These are phyloP conservation scores for Boloria selene DNA, from an alignment of 2,888 invertebrate genomes.

Conservation along the genomic window DNA sequence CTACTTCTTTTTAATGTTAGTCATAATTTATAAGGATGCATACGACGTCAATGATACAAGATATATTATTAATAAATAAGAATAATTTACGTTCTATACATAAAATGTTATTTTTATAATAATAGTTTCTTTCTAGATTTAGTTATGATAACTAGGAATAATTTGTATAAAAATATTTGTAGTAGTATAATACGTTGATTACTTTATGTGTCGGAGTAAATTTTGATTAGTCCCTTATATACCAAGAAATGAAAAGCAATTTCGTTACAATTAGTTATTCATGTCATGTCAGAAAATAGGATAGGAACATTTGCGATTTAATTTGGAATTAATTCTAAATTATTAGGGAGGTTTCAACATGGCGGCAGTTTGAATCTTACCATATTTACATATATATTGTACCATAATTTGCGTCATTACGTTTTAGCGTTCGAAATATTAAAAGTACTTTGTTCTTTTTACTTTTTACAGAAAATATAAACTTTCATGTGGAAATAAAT, in stretches of 20 bases:
- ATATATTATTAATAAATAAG: neutral
- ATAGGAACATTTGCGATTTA: conserved; percentile 11
- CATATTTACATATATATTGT: conserved; percentile 3
- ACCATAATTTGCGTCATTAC: too few species aligned
- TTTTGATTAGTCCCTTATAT: neutral
- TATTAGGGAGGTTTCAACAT: conserved; percentile 2
- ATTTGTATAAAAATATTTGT: neutral
- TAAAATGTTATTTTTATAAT: too few species aligned
- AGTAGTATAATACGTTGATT: too few species aligned
- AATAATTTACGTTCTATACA: too few species aligned
- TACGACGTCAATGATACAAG: neutral
- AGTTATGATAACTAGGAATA: neutral
- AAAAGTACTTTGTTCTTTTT: too few species aligned
- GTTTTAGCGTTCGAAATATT: too few species aligned
- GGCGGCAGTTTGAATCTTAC: conserved; percentile 9
- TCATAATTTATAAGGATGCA: neutral
- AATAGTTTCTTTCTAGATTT: neutral
- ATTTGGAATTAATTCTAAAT: conserved; percentile 27
- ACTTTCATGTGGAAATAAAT: too few species aligned
- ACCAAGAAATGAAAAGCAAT: conserved; percentile 17
- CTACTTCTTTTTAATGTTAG: too few species aligned
- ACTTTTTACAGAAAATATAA: too few species aligned
- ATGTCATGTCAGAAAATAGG: conserved; percentile 8
- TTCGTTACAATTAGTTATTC: conserved; percentile 18
- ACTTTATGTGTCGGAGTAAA: neutral